Conservation (phyloP, 2,113 vertebrate genomes). For the Anguilla japonica region DNA sequence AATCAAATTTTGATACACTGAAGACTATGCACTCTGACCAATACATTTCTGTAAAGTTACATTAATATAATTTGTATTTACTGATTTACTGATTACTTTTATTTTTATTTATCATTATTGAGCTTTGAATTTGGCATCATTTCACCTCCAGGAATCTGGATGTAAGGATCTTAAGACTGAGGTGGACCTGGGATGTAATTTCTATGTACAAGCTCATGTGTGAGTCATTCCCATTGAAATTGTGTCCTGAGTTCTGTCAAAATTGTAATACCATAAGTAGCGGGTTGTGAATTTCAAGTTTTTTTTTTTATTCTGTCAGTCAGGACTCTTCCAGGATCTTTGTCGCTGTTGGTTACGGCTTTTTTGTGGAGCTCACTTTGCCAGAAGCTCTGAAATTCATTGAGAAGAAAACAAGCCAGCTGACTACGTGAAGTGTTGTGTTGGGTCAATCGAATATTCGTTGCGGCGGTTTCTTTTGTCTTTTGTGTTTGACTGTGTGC, state of each 20-base stretch:
- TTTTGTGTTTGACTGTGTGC: background rate
- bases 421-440: conserved; percentile 73
- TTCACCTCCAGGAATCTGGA: conserved; percentile 65
- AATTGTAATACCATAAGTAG: background rate
- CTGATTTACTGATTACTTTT: background rate
- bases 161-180: conserved; percentile 75
- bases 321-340: conserved; percentile 80
- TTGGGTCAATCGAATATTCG: background rate
- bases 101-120: background rate
- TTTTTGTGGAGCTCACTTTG: conserved; percentile 82
- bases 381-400: conserved; percentile 83
- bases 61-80: background rate
- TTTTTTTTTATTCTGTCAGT: conserved; percentile 51
- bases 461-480: background rate
- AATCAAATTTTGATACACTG: background rate
- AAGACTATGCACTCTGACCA: background rate
- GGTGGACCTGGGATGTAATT: conserved; percentile 85
- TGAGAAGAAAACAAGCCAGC: conserved; percentile 81
- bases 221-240: conserved; percentile 62
- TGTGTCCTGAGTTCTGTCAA: background rate
- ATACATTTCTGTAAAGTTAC: background rate
- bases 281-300: background rate
- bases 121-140: background rate
- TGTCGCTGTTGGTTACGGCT: conserved; percentile 83
- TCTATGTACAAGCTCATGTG: conserved; percentile 85